Evolutionary conservation across 2,797 vertebrate genomes (phyloP), one percentile per base, ranked within the genome.

Genomic region (Artibeus lituratus): DNA sequence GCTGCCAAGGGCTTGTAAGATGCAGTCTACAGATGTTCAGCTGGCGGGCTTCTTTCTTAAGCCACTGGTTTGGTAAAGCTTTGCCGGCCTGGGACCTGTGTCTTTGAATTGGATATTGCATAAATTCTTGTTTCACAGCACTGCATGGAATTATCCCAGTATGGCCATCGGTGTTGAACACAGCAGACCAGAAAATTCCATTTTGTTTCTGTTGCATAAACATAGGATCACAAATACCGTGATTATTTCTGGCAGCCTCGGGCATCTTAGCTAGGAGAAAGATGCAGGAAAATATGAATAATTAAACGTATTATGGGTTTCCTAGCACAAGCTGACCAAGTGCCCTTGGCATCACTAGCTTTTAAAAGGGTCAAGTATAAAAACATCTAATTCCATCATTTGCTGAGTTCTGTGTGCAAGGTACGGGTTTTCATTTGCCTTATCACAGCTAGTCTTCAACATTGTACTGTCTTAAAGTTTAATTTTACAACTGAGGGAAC

Each of bases 161-260:
- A 88, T 94, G 93, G 83, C 87, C 83, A 92, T 89, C 5, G 18
- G 65, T 94, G 95, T 78, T 96, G 95, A 94, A 94, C 96, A 97
- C 94, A 96, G 91, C 72, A 72, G 94, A 95, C 95, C 97, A 96
- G 96, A 96, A 97, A 96, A 97, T 97, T 87, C 96, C 91, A 96
- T 96, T 97, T 97, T 47, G 21, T 96, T 98, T 98, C 91, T 97
- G 94, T 97, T 96, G 93, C 96, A 96, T 97, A 97, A 97, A 97
- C 97, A 96, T 93, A 87, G 96, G 80, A 93, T 96, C 97, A 87
- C 96, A 97, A 96, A 97, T 95, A 97, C 89, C 94, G 96, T 95
- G 96, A 97, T 97, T 97, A 96, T 96, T 97, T 96, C 95, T 98
- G 91, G 95, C 96, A 87, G 94, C 95, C 95, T 91, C 5, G 0